Base-by-base conservation (phyloP, 2,113 vertebrate genomes). In the Syngnathoides biaculeatus region DNA sequence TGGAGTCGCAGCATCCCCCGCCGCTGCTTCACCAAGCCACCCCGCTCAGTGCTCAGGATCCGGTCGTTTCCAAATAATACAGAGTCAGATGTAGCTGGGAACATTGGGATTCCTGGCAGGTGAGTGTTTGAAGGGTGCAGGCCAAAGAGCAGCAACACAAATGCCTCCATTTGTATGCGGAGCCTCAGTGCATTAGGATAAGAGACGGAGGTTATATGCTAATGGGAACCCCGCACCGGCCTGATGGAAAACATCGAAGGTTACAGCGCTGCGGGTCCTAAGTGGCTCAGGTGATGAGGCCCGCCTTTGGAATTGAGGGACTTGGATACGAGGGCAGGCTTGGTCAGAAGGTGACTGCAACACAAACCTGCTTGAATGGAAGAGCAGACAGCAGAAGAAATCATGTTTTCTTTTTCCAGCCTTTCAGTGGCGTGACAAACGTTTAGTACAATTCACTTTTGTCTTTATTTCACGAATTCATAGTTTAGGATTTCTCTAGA, bases 81-180 rank as follows among this genome's bases (percentile, higher is more conserved):
- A 69, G 79, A 84, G 73, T 74, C 83, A 81, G 72, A 15, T 26
- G 43, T 50, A 71, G 71, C 80, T 30, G 71, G 72, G 81, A 81
- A 85, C 84, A 88, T 89, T 89, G 86, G 81, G 86, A 89, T 91
- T 91, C 88, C 83, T 84, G 85, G 85, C 88, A 89, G 88, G 87
- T 88, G 86, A 89, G 79, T 56, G 30, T 83, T 79, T 83, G 77
- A 88, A 80, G 84, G 86, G 82, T 87, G 82, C 76, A 77, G 85
- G 86, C 90, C 82, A 87, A 79, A 79, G 82, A 85, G 80, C 81
- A 65, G 81, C 56, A 65, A 78, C 78, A 84, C 85, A 92, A 91
- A 92, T 92, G 87, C 66, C 68, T 79, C 84, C 79, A 93, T 93
- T 91, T 91, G 91, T 91, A 93, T 93, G 90, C 92, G 88, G 87